Base-by-base conservation (phyloP, 2,113 vertebrate genomes). In the Macaca mulatta region DNA sequence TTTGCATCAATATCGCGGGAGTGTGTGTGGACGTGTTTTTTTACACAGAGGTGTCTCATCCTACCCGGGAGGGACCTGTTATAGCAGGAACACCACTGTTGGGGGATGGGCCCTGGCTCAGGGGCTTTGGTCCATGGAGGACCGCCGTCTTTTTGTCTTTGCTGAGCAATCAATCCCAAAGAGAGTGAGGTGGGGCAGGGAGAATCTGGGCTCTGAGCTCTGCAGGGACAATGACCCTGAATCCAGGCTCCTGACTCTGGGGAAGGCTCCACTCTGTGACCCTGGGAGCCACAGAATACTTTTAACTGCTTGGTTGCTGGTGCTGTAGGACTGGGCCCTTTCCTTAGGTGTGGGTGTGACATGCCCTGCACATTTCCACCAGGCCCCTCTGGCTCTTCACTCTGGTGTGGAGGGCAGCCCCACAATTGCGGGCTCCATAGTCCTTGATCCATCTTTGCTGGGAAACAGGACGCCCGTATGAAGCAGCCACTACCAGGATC, bases 401-500 rank as follows among this genome's bases (percentile, higher is more conserved):
- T n/a, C n/a, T 32, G 16, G 43, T 43, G 4, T 55, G 38, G 22
- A 52, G 52, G 7, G 6, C 0, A 3, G 50, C 4, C 27, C 50
- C 22, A 5, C 70, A 7, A 2, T 0, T 1, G 35, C 1, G 4
- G n/a, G 30, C 20, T 14, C 61, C 22, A 38, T 0, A 3, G 52
- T 27, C 10, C 3, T 14, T 4, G 81, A 48, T 57, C 35, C 7
- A 14, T 35, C n/a, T 52, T 13, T 38, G 81, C 59, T 43, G 2
- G 5, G 45, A 74, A 80, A 38, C 81, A 70, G 59, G n/a, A 87
- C 1, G 23, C 30, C 13, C 1, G 16, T 30, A 22, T 17, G 30
- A 40, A 50, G 38, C 27, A 23, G 27, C 17, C 20, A 5, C 14
- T 8, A 13, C 38, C 17, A n/a, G 38, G 52, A n/a, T 8, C 25